These are phyloP conservation scores for Grammomys dolichurus DNA, from an alignment of 2,113 vertebrate species.

Conservation along the genomic window DNA sequence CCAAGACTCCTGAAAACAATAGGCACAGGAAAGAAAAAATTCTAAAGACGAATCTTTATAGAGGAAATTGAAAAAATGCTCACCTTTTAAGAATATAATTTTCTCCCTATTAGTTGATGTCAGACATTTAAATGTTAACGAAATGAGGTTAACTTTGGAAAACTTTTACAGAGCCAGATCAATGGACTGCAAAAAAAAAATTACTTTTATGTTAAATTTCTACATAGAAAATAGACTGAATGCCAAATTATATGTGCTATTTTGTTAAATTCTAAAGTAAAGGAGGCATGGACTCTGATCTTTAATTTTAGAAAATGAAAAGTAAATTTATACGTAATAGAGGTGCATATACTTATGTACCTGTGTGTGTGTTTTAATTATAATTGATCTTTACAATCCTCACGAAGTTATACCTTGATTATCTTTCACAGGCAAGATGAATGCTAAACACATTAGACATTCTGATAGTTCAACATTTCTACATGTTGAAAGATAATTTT, in stretches of 20 bases:
- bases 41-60: constrained; percentile 34
- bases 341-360: neutral
- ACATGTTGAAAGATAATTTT: neutral
- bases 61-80: constrained; percentile 62
- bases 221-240: neutral
- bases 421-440: constrained; percentile 1
- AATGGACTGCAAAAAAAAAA: constrained; percentile 10
- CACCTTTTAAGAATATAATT: constrained; percentile 29
- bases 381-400: neutral
- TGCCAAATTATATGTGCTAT: neutral
- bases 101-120: constrained; percentile 17
- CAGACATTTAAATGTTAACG: constrained; percentile 61
- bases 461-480: constrained; percentile 12
- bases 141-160: constrained; percentile 52
- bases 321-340: neutral
- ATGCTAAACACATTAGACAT: neutral
- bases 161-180: neutral
- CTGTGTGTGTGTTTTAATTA: neutral
- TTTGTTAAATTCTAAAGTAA: constrained; percentile 53
- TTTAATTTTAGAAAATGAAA: neutral
- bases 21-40: neutral
- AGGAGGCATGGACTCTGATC: neutral
- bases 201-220: constrained; percentile 20
- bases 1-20: constrained; percentile 18
- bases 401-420: neutral